Evolutionary conservation across 2,888 invertebrate genomes (phyloP).

Genomic region (Trissoscelio sp.): DNA sequence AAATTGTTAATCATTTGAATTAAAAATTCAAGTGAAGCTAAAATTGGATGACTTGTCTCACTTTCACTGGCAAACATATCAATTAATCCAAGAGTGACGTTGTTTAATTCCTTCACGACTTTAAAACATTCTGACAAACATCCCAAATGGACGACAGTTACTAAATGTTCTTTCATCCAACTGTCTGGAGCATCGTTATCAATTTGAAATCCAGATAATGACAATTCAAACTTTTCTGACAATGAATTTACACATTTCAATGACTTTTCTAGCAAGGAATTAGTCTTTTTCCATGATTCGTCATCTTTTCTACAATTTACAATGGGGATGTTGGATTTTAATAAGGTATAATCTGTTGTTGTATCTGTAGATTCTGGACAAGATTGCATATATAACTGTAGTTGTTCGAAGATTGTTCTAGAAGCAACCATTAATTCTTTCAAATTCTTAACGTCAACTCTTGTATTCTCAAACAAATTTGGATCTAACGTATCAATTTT

Average conservation of each 20-base stretch:
- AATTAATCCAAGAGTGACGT: slow-evolving; percentile 66
- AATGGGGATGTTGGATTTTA: slow-evolving; percentile 71
- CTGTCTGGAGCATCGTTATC: slow-evolving; percentile 27
- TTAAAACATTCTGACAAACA: slow-evolving; percentile 72
- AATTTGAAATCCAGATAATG: slow-evolving; percentile 52
- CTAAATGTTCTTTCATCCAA: slow-evolving; percentile 55
- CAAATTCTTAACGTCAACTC: slow-evolving; percentile 82
- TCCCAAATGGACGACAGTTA: slow-evolving; percentile 73
- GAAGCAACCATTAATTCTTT: slow-evolving; percentile 84
- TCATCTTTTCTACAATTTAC: slow-evolving; percentile 75
- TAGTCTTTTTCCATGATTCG: slow-evolving; percentile 72
- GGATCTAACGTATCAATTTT: slow-evolving; percentile 74
- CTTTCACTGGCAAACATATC: slow-evolving; percentile 66
- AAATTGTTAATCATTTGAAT: slow-evolving; percentile 68
- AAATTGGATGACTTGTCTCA: slow-evolving; percentile 77
- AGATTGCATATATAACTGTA: slow-evolving; percentile 87
- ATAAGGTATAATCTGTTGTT: slow-evolving; percentile 73
- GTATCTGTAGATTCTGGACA: slow-evolving; percentile 83
- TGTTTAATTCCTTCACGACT: slow-evolving; percentile 61
- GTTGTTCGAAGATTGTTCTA: slow-evolving; percentile 87
- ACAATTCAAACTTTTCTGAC: slow-evolving; percentile 66
- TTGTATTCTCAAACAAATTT: slow-evolving; percentile 69
- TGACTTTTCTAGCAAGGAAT: slow-evolving; percentile 72
- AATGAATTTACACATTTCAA: slow-evolving; percentile 69
- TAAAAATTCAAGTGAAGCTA: slow-evolving; percentile 69